Percentiles rank a stretch among this genome's conserved stretches.
These are phyloP conservation scores for Zaprionus africanus DNA, from an alignment of 1,140 invertebrate species.

Conservation along the genomic window DNA sequence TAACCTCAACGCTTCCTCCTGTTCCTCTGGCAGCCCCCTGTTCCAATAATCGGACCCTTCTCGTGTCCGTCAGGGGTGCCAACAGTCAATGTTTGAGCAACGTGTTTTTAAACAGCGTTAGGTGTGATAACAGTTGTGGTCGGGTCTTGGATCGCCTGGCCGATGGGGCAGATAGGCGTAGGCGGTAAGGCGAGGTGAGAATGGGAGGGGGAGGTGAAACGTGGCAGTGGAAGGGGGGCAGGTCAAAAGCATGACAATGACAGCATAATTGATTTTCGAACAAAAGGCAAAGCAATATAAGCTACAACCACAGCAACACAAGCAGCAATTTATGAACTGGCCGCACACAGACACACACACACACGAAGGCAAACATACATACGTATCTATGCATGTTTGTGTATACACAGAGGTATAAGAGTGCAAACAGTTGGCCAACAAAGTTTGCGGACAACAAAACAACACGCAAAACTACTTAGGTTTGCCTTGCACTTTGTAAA, in stretches of 20 bases:
- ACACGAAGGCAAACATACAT: slow-evolving; percentile 7
- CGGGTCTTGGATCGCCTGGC: slow-evolving; percentile 13
- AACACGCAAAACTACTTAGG: slow-evolving; percentile 71
- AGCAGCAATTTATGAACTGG: slow-evolving; percentile 73
- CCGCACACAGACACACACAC: slow-evolving; percentile 11
- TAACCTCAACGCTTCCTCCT: slow-evolving; percentile 25
- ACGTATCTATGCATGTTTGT: slow-evolving; percentile 8
- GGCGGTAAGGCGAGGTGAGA: background rate
- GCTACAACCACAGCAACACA: slow-evolving; percentile 45
- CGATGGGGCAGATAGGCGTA: slow-evolving; percentile 1
- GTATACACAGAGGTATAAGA: slow-evolving; percentile 16
- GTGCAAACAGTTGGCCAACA: slow-evolving; percentile 55
- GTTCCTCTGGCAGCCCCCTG: slow-evolving; percentile 17
- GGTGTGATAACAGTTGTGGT: slow-evolving; percentile 80
- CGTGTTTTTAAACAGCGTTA: slow-evolving; percentile 79
- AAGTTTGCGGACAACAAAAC: slow-evolving; percentile 63
- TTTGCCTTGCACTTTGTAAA: slow-evolving; percentile 64
- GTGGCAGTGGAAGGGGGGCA: slow-evolving; percentile 10
- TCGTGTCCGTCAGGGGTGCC: slow-evolving; percentile 32
- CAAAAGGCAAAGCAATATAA: slow-evolving; percentile 72
- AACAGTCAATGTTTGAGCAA: slow-evolving; percentile 82
- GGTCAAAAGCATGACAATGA: slow-evolving; percentile 81
- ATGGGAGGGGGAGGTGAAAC: background rate
- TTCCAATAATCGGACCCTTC: slow-evolving; percentile 1
- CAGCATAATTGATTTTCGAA: slow-evolving; percentile 82